These are phyloP conservation scores for Cromileptes altivelis DNA, from an alignment of 2,113 vertebrate species.

Conservation along the genomic window DNA sequence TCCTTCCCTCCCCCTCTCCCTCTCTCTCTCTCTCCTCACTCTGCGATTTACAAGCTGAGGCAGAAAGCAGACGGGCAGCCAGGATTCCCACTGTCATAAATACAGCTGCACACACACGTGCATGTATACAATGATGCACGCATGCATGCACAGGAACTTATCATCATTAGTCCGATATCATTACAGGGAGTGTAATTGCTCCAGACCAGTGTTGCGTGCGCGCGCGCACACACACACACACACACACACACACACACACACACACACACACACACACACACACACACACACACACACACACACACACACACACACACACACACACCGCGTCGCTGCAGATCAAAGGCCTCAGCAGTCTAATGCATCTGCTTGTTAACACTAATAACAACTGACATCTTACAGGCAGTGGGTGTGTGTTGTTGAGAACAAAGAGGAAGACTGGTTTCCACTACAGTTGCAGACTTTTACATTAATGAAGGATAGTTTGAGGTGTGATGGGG, in stretches of 20 bases:
- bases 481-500: background rate
- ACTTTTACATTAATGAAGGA: background rate
- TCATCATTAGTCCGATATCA: slow-evolving; percentile 53
- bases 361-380: slow-evolving; percentile 67
- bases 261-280: slow-evolving; percentile 26
- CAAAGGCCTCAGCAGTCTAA: slow-evolving; percentile 59
- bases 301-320: slow-evolving; percentile 24
- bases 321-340: slow-evolving; percentile 24
- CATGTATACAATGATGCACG: slow-evolving; percentile 1
- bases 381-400: slow-evolving; percentile 59
- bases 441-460: slow-evolving; percentile 20
- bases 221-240: slow-evolving; percentile 22
- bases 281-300: slow-evolving; percentile 2
- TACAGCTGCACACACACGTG: slow-evolving; percentile 5
- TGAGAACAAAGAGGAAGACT: slow-evolving; percentile 52
- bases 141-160: slow-evolving; percentile 11
- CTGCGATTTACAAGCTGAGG: slow-evolving; percentile 14
- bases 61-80: slow-evolving; percentile 27
- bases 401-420: slow-evolving; percentile 26
- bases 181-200: slow-evolving; percentile 50
- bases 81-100: slow-evolving; percentile 11
- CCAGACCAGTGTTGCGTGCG: slow-evolving; percentile 11
- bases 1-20: slow-evolving; percentile 7
- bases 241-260: slow-evolving; percentile 1
- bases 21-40: background rate